A percentile compares a stretch with the other conserved stretches of the same genome.
Evolutionary conservation across 2,113 vertebrate genomes (phyloP).

Genomic region (Pterocles orientalis): DNA sequence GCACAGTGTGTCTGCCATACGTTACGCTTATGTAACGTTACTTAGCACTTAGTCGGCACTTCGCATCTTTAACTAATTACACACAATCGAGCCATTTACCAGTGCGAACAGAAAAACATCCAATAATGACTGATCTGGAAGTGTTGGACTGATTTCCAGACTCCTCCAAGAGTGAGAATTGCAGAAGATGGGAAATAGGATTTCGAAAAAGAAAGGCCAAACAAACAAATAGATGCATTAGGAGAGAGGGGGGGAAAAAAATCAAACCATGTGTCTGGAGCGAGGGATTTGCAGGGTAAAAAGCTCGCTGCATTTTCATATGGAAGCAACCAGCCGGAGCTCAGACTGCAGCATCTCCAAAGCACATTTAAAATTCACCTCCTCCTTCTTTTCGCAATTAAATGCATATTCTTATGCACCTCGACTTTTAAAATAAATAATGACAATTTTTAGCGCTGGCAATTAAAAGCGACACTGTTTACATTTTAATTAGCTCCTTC

Average conservation of each 20-base stretch:
- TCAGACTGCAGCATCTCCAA: conserved; percentile 4
- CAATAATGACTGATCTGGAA: conserved; percentile 20
- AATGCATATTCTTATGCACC: conserved; percentile 47
- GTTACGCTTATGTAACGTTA: neutral
- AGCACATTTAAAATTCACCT: conserved; percentile 35
- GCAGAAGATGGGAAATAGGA: neutral
- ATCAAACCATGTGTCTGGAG: neutral
- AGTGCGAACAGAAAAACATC: conserved; percentile 22
- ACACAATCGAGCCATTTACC: neutral
- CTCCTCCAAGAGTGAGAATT: neutral
- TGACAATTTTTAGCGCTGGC: conserved; percentile 41
- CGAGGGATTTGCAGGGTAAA: neutral
- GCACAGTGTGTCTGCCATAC: conserved; percentile 15
- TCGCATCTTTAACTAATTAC: conserved; percentile 54
- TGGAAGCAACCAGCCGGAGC: neutral
- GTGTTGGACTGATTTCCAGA: neutral
- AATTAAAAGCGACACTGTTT: conserved; percentile 34
- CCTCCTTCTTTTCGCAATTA: conserved; percentile 53
- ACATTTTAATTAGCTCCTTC: conserved; percentile 52
- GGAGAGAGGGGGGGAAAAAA: neutral
- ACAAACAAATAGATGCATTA: neutral
- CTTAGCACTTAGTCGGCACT: conserved; percentile 25
- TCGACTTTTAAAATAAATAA: conserved; percentile 62
- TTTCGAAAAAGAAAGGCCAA: neutral
- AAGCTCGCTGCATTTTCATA: neutral